These are phyloP conservation scores for Calliopsis andreniformis DNA, from an alignment of 1,140 invertebrate genomes.

Conservation along the genomic window DNA sequence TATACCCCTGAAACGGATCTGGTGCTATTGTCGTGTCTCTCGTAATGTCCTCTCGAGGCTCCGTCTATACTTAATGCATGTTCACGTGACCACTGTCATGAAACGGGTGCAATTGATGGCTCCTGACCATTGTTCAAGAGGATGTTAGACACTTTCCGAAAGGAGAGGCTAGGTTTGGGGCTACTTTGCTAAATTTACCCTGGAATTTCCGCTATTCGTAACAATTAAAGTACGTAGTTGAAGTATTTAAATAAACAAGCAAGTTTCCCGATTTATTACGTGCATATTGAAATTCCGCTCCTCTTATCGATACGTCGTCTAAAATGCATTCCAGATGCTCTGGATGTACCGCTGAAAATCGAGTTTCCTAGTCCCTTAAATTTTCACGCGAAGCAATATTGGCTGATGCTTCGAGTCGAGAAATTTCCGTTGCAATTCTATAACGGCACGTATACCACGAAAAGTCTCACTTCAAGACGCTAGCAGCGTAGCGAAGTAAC, in stretches of 20 bases:
- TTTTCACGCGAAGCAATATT: background rate
- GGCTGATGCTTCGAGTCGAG: background rate
- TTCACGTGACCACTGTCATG: background rate
- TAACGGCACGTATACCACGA: too few relatives aligned
- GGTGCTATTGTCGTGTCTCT: background rate
- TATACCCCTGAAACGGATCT: background rate
- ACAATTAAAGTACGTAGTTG: conserved; percentile 16
- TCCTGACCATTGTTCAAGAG: background rate
- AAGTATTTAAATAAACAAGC: conserved; percentile 64
- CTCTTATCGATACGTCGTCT: conserved; percentile 43
- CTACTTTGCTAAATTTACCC: conserved; percentile 42
- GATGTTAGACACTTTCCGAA: background rate
- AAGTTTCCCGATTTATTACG: conserved; percentile 54
- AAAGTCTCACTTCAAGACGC: too few relatives aligned
- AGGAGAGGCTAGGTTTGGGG: background rate
- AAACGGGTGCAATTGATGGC: background rate
- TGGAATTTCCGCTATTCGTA: conserved; percentile 58
- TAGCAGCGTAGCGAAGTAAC: too few relatives aligned
- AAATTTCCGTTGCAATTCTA: too few relatives aligned
- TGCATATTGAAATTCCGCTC: conserved; percentile 62
- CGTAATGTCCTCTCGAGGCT: conserved; percentile 2
- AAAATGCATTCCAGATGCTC: conserved; percentile 25
- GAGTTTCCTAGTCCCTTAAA: background rate
- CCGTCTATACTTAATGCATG: background rate
- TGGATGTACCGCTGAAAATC: background rate